A percentile compares a stretch with the other conserved stretches of the same genome.
Conservation (phyloP, 1,140 invertebrate genomes). For the Gryon sp. region DNA sequence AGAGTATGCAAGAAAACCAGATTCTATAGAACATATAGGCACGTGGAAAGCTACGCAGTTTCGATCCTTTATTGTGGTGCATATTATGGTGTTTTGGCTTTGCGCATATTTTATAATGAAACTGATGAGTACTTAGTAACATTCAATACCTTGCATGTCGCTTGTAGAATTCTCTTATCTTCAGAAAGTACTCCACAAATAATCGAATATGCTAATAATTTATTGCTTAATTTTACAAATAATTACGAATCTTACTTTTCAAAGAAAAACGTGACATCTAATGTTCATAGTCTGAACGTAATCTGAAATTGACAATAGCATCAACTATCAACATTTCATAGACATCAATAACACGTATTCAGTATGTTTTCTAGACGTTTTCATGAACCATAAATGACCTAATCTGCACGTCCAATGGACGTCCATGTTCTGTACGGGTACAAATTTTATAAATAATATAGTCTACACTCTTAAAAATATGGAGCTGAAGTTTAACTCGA, state of each 20-base stretch:
- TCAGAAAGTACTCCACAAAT: background rate
- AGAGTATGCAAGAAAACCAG: conserved; percentile 14
- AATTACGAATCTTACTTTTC: background rate
- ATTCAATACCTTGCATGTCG: conserved; percentile 1
- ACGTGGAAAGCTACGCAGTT: conserved; percentile 10
- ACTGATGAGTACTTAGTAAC: background rate
- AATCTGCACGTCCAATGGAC: too few species aligned
- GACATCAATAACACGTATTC: too few species aligned
- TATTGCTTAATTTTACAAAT: background rate
- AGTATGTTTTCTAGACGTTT: too few species aligned
- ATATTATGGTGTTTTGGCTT: background rate
- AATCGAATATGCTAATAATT: background rate
- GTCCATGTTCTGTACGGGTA: too few species aligned
- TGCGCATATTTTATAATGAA: conserved; percentile 5
- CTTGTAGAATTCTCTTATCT: conserved; percentile 5
- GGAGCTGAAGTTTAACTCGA: too few species aligned
- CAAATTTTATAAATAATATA: too few species aligned
- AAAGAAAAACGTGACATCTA: background rate
- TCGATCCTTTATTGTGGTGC: background rate
- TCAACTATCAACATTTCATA: too few species aligned
- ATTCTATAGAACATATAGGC: background rate
- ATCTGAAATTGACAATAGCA: too few species aligned
- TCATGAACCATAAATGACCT: too few species aligned
- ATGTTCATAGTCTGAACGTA: background rate
- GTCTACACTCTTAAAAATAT: too few species aligned